Evolutionary conservation across 2,797 vertebrate species (phyloP).

Genomic region (Eleutherodactylus coqui): DNA sequence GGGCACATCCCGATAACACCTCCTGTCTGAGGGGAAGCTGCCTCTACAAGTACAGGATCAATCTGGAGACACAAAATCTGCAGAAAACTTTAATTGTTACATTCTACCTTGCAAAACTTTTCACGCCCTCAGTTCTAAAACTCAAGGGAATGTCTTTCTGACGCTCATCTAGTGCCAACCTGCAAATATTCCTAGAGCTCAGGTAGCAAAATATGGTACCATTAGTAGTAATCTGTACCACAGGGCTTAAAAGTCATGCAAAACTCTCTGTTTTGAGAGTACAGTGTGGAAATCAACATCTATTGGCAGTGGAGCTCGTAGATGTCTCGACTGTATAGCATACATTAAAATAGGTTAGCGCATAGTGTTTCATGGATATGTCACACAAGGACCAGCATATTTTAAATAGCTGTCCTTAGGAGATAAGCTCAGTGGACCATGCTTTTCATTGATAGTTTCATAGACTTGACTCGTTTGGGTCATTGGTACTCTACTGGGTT

Average conservation of each 20-base stretch:
- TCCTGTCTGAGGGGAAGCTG: slow-evolving; percentile 46
- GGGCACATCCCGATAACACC: slow-evolving; percentile 60
- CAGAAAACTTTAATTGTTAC: slow-evolving; percentile 33
- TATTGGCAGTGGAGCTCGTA: too few relatives aligned
- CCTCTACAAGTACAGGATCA: slow-evolving; percentile 47
- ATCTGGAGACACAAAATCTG: slow-evolving; percentile 48
- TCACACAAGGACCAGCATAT: not conserved
- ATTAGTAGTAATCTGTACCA: not conserved
- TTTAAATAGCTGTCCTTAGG: not conserved
- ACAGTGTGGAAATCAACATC: too few relatives aligned
- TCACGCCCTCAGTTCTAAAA: not conserved
- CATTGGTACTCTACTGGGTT: too few relatives aligned
- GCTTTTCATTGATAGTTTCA: too few relatives aligned
- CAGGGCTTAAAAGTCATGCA: not conserved
- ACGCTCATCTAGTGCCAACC: not conserved
- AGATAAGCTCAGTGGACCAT: too few relatives aligned
- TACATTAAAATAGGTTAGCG: too few relatives aligned
- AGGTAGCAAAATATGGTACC: not conserved
- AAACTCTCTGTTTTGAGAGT: too few relatives aligned
- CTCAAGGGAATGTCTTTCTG: not conserved
- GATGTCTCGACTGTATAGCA: too few relatives aligned
- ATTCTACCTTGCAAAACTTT: slow-evolving; percentile 25
- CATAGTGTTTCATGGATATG: too few relatives aligned
- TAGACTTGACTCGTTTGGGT: not conserved
- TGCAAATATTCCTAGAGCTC: not conserved